Percentiles rank a stretch among this genome's conserved stretches.
phyloP scores from a whole-genome alignment of 2,888 invertebrate species.

The Ommatoiulus sabulosus region DNA sequence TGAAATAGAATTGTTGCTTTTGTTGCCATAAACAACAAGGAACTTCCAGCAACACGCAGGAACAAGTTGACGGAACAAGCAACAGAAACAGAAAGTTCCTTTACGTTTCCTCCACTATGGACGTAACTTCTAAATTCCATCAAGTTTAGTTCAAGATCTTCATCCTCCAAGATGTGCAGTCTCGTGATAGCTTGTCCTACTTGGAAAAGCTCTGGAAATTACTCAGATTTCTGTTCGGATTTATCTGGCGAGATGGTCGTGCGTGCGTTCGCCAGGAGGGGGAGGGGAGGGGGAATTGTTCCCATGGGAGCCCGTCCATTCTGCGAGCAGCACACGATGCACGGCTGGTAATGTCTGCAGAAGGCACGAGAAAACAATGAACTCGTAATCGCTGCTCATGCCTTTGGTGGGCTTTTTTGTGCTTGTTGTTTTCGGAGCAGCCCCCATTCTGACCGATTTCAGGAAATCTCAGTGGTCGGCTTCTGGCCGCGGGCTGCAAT shows the following conservation, averaged over 20 bases:
- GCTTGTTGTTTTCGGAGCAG: slow-evolving; percentile 7
- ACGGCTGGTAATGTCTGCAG: not conserved
- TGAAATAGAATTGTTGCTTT: no score
- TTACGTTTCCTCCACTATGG: no score
- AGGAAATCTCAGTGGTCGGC: slow-evolving; percentile 32
- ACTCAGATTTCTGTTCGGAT: not conserved
- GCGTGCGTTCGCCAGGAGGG: not conserved
- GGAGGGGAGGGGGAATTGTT: not conserved
- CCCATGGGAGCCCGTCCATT: not conserved
- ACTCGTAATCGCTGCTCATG: not conserved
- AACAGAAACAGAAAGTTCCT: no score
- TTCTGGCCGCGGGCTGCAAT: not conserved
- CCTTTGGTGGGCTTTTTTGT: not conserved
- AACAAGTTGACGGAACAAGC: no score
- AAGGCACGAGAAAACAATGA: slow-evolving; percentile 15
- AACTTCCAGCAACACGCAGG: no score
- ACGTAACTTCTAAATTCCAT: no score
- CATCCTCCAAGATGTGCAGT: no score
- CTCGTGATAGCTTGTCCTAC: not conserved
- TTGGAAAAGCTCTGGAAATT: not conserved
- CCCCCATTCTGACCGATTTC: slow-evolving; percentile 17
- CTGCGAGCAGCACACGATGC: not conserved
- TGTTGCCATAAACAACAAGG: no score
- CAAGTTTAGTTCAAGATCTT: no score
- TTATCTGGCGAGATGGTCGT: not conserved